Base-by-base conservation (phyloP, 2,113 vertebrate genomes). In the Atlantisia rogersi region DNA sequence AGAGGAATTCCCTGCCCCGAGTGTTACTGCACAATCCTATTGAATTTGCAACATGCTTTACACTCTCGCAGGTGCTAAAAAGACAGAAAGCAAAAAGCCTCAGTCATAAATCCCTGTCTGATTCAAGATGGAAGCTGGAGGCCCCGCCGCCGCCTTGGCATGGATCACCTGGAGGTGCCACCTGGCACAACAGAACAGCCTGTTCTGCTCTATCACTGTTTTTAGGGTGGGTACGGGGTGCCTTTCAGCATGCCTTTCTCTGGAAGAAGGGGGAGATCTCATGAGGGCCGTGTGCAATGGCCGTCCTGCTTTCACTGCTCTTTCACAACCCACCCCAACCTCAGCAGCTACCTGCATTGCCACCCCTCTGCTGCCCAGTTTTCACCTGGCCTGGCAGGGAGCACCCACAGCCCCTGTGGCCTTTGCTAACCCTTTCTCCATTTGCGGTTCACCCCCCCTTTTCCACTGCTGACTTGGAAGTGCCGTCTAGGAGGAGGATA, bases 211-310 rank as follows among this genome's bases (percentile, higher is more conserved):
- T 3, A 35, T 8, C 17, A 48, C 20, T 1, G 0, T 5, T 58
- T 76, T 58, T 20, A 26, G 63, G 35, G 32, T 3, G 4, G 55
- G 39, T 9, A 69, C 12, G 13, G 35, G 16, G 13, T 11, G 19
- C 10, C 2, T 58, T 73, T 80, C 32, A 6, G 29, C 55, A 39
- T 2, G 18, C 32, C 3, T 12, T 9, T 15, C 24, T 39, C 10
- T 52, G 74, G 60, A 32, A 50, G 31, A 71, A n/a, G 35, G 20
- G 19, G 20, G 28, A 94, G 26, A 39, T 64, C 31, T 20, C 22
- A 59, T 6, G 32, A 52, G 26, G 14, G 39, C 28, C 2, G 0
- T 6, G 11, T 22, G 58, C 21, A 22, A 40, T 0, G 0, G 9
- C 19, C 20, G 13, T 20, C 26, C 39, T 71, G 48, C 12, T 19